Evolutionary conservation across 2,797 vertebrate species (phyloP), one percentile per base, ranked within the genome.

Genomic region (Morelia viridis): DNA sequence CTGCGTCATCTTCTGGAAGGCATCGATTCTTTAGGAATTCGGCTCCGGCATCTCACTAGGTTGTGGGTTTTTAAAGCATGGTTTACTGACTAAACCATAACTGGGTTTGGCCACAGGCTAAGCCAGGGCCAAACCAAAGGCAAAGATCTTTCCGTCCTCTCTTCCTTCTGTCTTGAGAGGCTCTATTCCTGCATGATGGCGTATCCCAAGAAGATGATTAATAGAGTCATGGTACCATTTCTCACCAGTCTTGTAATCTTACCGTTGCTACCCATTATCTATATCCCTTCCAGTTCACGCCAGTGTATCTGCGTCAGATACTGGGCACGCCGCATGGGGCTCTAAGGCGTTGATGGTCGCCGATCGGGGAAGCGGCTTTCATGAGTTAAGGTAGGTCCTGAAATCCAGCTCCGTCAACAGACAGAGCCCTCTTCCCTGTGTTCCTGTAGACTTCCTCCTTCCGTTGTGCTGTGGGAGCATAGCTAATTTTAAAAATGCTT

Each of bases 401-500:
- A 80, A n/a, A 85, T 57, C 8, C 19, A 4, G 8, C 13, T 60
- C 68, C 26, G 0, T 50, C 58, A 24, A 41, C 50, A 64, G n/a
- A 2, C 35, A 57, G n/a, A 57, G 28, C 57, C 17, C 83, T 56
- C 17, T 50, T 85, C 56, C 58, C 50, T 68, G 41, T 41, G 15
- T 35, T 53, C 61, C n/a, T 53, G 28, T 26, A 60, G 9, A 80
- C 61, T n/a, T 24, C 3, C 60, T 12, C 8, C 85, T 85, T 90
- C 65, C 28, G 17, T n/a, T 61, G 68, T 46, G 24, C 31, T 61
- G 28, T 87, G 93, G n/a, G 80, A 62, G 85, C 58, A 35, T 7
- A 85, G 85, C 76, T 93, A 90, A 93, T 93, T 93, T 89, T 92
- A 87, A 90, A 91, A 92, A 88, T 1, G 60, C 89, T 71, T 61